A percentile compares a stretch with the other conserved stretches of the same genome.
Evolutionary conservation across 2,113 vertebrate genomes (phyloP).

Genomic region (Passer domesticus): DNA sequence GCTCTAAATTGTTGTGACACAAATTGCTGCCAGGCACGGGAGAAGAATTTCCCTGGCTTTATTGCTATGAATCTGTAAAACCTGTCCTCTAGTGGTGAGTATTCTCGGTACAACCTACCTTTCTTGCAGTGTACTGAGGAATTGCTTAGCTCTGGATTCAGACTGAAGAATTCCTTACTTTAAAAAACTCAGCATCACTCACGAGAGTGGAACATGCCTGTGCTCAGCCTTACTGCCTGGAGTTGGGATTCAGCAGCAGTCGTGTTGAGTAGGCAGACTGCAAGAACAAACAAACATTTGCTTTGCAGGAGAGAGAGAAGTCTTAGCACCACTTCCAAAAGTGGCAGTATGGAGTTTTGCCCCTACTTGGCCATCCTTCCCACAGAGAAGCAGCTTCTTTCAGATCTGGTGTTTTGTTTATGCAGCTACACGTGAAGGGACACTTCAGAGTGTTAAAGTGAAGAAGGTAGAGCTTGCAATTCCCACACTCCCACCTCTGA

Average conservation of each 20-base stretch:
- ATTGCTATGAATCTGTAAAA: not conserved
- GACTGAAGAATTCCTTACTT: not conserved
- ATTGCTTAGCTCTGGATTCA: not conserved
- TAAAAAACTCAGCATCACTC: not conserved
- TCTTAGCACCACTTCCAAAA: not conserved
- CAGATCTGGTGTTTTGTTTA: not conserved
- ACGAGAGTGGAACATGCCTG: accelerated
- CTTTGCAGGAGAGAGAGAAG: not conserved
- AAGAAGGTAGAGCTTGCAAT: not conserved
- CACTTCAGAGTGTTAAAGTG: not conserved
- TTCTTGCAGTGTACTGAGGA: not conserved
- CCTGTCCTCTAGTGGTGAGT: not conserved
- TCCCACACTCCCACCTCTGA: not conserved
- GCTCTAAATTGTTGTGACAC: not conserved
- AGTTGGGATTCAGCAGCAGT: not conserved
- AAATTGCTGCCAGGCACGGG: not conserved
- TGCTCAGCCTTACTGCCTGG: not conserved
- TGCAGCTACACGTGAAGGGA: not conserved
- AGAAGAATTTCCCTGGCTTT: not conserved
- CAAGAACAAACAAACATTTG: not conserved
- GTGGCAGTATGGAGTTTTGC: not conserved
- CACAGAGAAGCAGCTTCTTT: not conserved
- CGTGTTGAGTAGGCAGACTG: not conserved
- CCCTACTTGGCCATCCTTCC: not conserved
- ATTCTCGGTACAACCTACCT: not conserved